Conservation (phyloP, 2,797 vertebrate species). For the Tenualosa ilisha region DNA sequence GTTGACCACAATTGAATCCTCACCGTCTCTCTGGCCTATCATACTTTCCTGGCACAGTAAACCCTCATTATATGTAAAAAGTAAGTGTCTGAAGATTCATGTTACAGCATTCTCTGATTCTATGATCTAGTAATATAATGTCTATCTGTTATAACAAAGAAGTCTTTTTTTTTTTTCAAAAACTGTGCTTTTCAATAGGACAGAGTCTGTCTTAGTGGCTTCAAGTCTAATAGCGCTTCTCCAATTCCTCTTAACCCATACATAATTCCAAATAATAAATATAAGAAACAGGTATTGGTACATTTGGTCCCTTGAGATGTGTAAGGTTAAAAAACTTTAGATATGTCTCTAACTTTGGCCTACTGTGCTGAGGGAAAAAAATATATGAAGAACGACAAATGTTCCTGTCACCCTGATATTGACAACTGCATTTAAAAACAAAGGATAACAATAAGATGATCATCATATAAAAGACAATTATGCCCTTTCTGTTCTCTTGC, state of each 20-base stretch:
- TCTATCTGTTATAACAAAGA: conserved; percentile 15
- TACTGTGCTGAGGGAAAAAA: conserved; percentile 39
- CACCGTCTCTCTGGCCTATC: not conserved
- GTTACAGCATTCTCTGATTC: conserved; percentile 20
- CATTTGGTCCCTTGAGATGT: conserved; percentile 59
- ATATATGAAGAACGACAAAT: conserved; percentile 37
- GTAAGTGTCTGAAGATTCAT: conserved; percentile 15
- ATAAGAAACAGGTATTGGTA: conserved; percentile 48
- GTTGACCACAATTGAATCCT: not conserved
- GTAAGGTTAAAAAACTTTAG: conserved; percentile 37
- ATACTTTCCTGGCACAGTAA: not conserved
- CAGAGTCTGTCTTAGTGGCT: conserved; percentile 19
- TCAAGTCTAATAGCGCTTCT: not conserved
- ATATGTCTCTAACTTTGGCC: conserved; percentile 52
- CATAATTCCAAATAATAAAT: conserved; percentile 30
- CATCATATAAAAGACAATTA: not conserved
- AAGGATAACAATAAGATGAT: not conserved
- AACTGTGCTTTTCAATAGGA: conserved; percentile 32
- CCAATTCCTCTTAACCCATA: conserved; percentile 18
- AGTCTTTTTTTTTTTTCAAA: conserved; percentile 34
- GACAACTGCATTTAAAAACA: conserved; percentile 2
- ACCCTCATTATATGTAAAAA: conserved; percentile 6
- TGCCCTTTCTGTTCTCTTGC: not conserved
- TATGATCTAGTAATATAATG: conserved; percentile 19
- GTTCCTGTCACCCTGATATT: conserved; percentile 42